Percentiles rank a stretch among this genome's conserved stretches.
Evolutionary conservation across 1,140 invertebrate species (phyloP).

Genomic region (Bathynomus jamesi): DNA sequence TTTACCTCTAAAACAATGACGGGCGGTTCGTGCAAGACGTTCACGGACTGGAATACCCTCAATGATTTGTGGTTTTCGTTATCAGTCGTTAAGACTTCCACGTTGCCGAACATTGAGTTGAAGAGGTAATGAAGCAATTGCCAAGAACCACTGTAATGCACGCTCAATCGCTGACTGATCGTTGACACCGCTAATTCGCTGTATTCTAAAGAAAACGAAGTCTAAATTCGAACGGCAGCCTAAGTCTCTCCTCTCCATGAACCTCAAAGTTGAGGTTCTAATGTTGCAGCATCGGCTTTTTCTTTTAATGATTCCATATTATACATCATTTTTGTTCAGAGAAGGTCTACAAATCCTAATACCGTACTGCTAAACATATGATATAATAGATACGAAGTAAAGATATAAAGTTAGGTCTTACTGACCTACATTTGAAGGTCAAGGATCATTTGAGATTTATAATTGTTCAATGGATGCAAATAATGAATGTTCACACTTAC

Average conservation of each 20-base stretch:
- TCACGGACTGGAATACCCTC: conserved; percentile 59
- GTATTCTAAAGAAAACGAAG: conserved; percentile 55
- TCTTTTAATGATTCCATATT: too few relatives aligned
- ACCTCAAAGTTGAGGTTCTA: too few relatives aligned
- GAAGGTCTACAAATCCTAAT: too few relatives aligned
- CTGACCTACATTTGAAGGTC: too few relatives aligned
- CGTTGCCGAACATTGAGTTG: conserved; percentile 69
- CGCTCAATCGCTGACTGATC: conserved; percentile 80
- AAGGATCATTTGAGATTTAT: too few relatives aligned
- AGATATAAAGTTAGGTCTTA: too few relatives aligned
- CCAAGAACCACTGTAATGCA: conserved; percentile 73
- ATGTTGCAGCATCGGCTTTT: too few relatives aligned
- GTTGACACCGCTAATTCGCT: conserved; percentile 90
- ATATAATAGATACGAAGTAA: too few relatives aligned
- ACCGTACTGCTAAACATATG: too few relatives aligned
- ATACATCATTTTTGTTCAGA: too few relatives aligned
- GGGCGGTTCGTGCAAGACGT: conserved; percentile 72
- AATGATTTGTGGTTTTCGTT: conserved; percentile 38
- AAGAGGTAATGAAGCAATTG: conserved; percentile 73
- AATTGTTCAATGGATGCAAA: too few relatives aligned
- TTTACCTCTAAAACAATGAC: conserved; percentile 71
- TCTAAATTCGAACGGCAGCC: conserved; percentile 2
- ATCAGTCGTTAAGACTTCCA: conserved; percentile 66
- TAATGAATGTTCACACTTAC: too few relatives aligned
- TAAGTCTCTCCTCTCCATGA: conserved; percentile 20